Evolutionary conservation across 1,140 invertebrate species (phyloP).

Genomic region (Solenopsis invicta): DNA sequence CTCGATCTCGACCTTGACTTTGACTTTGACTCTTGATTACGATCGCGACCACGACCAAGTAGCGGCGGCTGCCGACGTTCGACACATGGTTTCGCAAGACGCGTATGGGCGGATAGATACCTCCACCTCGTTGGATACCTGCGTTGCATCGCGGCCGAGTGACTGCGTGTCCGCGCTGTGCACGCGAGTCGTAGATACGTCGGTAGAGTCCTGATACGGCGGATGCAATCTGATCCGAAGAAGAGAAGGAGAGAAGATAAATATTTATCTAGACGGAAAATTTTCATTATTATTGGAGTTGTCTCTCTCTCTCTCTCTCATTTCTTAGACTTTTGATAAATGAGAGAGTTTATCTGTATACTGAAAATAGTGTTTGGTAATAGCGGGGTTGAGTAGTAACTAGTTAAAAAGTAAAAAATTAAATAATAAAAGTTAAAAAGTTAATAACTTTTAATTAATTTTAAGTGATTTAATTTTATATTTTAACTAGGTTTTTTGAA

Average conservation of each 20-base stretch:
- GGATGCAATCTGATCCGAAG: slow-evolving; percentile 51
- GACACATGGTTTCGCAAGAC: slow-evolving; percentile 77
- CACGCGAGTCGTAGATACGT: not conserved
- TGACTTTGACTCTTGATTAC: slow-evolving; percentile 83
- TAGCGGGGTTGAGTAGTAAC: no score
- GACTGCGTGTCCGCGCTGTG: not conserved
- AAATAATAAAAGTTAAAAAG: no score
- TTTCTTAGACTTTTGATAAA: not conserved
- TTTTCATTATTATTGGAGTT: not conserved
- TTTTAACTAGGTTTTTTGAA: no score
- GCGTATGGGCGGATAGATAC: slow-evolving; percentile 48
- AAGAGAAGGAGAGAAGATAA: not conserved
- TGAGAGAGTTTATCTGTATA: not conserved
- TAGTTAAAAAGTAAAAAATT: no score
- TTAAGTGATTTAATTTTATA: no score
- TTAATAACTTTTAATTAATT: no score
- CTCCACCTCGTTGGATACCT: slow-evolving; percentile 30
- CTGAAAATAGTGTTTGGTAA: no score
- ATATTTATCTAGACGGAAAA: not conserved
- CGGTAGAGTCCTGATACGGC: slow-evolving; percentile 16
- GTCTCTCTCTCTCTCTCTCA: not conserved
- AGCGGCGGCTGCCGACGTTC: slow-evolving; percentile 65
- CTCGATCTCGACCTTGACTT: slow-evolving; percentile 84
- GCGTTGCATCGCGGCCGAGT: slow-evolving; percentile 23
- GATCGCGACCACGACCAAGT: slow-evolving; percentile 74